Evolutionary conservation across 2,113 vertebrate species (phyloP).

Genomic region (Leptobrachium ailaonicum): DNA sequence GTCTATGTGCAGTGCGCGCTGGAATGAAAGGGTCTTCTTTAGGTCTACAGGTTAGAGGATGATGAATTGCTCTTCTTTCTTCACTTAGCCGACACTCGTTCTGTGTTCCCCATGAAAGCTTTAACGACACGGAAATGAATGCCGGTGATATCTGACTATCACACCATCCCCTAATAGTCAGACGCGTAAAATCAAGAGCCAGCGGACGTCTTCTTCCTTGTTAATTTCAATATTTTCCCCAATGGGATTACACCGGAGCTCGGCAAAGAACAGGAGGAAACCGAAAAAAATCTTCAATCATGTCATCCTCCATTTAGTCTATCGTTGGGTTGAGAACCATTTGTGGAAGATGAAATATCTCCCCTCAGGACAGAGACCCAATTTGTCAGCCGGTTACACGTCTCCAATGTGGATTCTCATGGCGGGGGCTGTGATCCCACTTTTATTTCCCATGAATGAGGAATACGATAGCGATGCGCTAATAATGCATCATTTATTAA

Average conservation of each 20-base stretch:
- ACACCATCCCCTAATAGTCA: not conserved
- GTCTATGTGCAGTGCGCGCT: not conserved
- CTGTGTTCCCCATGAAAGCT: not conserved
- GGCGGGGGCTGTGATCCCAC: not conserved
- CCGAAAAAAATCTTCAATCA: not conserved
- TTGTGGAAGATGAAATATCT: conserved; percentile 30
- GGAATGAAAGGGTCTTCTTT: conserved; percentile 10
- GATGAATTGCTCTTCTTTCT: conserved; percentile 28
- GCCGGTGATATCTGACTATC: conserved; percentile 8
- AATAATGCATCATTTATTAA: not conserved
- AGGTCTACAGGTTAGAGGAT: conserved; percentile 14
- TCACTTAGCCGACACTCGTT: conserved; percentile 3
- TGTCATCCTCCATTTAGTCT: conserved; percentile 16
- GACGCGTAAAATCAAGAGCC: not conserved
- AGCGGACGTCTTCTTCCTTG: conserved; percentile 1
- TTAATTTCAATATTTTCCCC: conserved; percentile 33
- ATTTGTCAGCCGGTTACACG: not conserved
- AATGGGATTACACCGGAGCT: not conserved
- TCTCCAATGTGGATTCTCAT: conserved; percentile 2
- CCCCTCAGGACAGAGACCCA: conserved; percentile 16
- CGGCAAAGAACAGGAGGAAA: not conserved
- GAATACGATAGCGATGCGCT: not conserved
- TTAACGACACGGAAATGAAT: conserved; percentile 7
- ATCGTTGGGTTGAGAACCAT: conserved; percentile 19
- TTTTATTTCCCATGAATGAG: not conserved